Conservation (phyloP, 2,888 invertebrate genomes). For the Muschampia plurimacula region DNA sequence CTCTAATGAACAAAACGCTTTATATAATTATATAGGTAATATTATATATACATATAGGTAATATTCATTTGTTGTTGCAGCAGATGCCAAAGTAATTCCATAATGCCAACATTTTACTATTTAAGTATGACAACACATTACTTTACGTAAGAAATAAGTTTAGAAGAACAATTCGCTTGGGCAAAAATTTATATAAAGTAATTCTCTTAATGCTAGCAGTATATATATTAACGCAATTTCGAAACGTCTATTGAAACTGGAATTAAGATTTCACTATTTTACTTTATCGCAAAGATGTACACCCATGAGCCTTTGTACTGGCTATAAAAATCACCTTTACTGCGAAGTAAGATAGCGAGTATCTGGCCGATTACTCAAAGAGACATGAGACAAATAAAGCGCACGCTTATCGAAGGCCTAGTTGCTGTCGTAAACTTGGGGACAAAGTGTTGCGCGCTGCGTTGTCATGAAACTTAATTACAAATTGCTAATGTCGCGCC, state of each 20-base stretch:
- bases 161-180: conserved; percentile 4
- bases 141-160: neutral
- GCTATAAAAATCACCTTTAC: conserved; percentile 67
- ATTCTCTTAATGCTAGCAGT: conserved; percentile 19
- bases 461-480: conserved; percentile 60
- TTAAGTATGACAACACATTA: neutral
- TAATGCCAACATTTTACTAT: neutral
- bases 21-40: neutral
- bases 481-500: conserved; percentile 43
- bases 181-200: conserved; percentile 16
- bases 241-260: conserved; percentile 31
- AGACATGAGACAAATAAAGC: conserved; percentile 64
- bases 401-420: conserved; percentile 60
- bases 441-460: conserved; percentile 48
- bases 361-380: conserved; percentile 72
- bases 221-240: conserved; percentile 36
- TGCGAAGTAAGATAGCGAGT: conserved; percentile 65
- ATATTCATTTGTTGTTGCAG: neutral
- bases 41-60: too few relatives aligned
- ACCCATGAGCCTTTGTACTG: conserved; percentile 40
- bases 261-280: conserved; percentile 41
- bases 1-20: neutral
- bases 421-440: conserved; percentile 46
- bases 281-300: conserved; percentile 41
- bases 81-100: neutral